Percentiles rank a stretch among this genome's conserved stretches.
These are phyloP conservation scores for Campaea margaritaria DNA, from an alignment of 2,888 invertebrate species.

Conservation along the genomic window DNA sequence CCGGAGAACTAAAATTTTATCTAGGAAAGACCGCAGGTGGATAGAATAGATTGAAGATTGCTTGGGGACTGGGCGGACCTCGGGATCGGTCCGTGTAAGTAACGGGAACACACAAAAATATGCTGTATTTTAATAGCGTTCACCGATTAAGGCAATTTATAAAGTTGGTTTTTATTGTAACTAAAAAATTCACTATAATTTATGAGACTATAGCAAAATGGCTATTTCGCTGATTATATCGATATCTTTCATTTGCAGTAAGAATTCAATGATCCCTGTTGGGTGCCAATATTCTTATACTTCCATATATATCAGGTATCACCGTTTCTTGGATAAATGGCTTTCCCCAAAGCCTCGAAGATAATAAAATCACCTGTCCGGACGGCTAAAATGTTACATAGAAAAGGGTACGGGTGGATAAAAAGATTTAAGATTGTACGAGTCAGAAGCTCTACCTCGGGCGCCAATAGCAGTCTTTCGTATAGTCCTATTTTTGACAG, in stretches of 20 bases:
- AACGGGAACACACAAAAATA: neutral
- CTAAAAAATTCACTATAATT: too few relatives aligned
- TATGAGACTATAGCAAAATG: neutral
- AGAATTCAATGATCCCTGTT: neutral
- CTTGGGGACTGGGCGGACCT: conserved; percentile 13
- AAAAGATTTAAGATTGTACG: neutral
- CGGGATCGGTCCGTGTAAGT: neutral
- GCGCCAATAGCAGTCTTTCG: neutral
- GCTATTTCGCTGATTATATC: neutral
- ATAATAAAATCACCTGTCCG: conserved; percentile 6
- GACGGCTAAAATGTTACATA: conserved; percentile 6
- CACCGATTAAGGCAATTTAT: neutral
- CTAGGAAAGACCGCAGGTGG: conserved; percentile 31
- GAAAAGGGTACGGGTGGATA: neutral
- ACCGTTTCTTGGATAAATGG: conserved; percentile 2
- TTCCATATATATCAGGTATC: conserved; percentile 5
- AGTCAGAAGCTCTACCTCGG: neutral
- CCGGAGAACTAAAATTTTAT: conserved; percentile 36
- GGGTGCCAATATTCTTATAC: conserved; percentile 14
- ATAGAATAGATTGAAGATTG: conserved; percentile 32
- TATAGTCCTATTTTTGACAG: neutral
- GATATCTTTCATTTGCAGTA: neutral
- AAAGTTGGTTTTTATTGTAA: neutral
- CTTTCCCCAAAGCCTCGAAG: conserved; percentile 7
- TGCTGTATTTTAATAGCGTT: neutral